These are phyloP conservation scores for Mesembrinibis cayennensis DNA, from an alignment of 2,113 vertebrate genomes.

Conservation along the genomic window DNA sequence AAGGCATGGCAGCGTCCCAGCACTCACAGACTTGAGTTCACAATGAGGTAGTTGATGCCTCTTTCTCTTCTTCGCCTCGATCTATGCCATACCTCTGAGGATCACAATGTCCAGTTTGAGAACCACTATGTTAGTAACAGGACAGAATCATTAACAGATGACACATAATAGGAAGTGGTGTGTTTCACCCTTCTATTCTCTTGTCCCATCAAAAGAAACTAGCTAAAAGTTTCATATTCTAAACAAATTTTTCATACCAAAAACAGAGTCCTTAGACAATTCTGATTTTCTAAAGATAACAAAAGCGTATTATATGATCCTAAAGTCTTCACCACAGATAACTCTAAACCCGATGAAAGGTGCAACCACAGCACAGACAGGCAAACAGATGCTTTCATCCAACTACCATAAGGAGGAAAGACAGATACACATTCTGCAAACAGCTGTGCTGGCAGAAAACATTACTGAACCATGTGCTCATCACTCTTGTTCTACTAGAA, in stretches of 20 bases:
- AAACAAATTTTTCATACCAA: not conserved
- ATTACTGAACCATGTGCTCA: conserved; percentile 5
- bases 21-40: not conserved
- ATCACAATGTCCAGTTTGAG: not conserved
- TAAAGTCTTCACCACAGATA: not conserved
- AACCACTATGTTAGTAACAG: not conserved
- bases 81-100: not conserved
- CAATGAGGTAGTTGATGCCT: not conserved
- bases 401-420: conserved; percentile 20
- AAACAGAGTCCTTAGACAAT: not conserved
- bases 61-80: not conserved
- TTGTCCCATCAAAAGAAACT: not conserved
- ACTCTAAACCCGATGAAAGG: not conserved
- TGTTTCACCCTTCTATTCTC: not conserved
- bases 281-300: not conserved
- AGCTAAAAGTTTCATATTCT: not conserved
- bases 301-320: not conserved
- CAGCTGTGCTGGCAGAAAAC: conserved; percentile 47
- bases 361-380: conserved; percentile 38
- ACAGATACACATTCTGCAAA: conserved; percentile 23
- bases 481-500: not conserved
- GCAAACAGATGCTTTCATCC: conserved; percentile 48
- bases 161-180: not conserved
- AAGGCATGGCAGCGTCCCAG: not conserved
- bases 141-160: not conserved